Conservation (phyloP, 2,888 invertebrate genomes). For the Ptilodon capucinus region DNA sequence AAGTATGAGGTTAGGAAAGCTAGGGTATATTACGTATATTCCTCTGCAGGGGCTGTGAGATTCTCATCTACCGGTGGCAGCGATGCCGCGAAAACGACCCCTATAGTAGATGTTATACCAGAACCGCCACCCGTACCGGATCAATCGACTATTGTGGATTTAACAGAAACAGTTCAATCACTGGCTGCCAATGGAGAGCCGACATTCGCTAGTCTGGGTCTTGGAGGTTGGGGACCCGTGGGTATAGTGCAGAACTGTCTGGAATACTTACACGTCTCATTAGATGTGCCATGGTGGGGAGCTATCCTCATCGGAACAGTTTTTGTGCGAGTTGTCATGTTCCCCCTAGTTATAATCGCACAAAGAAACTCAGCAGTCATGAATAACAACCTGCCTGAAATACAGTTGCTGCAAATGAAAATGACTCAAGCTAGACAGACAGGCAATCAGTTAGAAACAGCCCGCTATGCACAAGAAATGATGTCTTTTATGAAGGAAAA, state of each 20-base stretch:
- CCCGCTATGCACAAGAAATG: conserved; percentile 90
- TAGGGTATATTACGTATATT: conserved; percentile 69
- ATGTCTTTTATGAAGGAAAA: conserved; percentile 92
- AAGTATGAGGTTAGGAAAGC: conserved; percentile 77
- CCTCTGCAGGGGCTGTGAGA: conserved; percentile 61
- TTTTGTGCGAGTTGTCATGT: conserved; percentile 87
- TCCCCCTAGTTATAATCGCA: conserved; percentile 92
- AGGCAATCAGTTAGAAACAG: conserved; percentile 91
- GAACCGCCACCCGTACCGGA: conserved; percentile 75
- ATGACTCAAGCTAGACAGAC: conserved; percentile 92
- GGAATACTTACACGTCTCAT: conserved; percentile 91
- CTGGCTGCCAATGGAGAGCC: conserved; percentile 86
- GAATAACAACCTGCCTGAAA: conserved; percentile 93
- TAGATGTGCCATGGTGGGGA: conserved; percentile 97
- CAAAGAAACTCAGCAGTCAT: conserved; percentile 92
- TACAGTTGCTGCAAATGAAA: conserved; percentile 90
- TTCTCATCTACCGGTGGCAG: conserved; percentile 57
- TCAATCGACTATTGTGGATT: conserved; percentile 48
- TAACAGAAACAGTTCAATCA: conserved; percentile 65
- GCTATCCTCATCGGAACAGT: conserved; percentile 92
- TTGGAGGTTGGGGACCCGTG: conserved; percentile 92
- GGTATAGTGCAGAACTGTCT: conserved; percentile 91
- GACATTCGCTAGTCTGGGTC: conserved; percentile 89
- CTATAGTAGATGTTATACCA: conserved; percentile 64
- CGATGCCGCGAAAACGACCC: conserved; percentile 52